Conservation (phyloP, 2,797 vertebrate genomes). For the Gambelia wislizenii region DNA sequence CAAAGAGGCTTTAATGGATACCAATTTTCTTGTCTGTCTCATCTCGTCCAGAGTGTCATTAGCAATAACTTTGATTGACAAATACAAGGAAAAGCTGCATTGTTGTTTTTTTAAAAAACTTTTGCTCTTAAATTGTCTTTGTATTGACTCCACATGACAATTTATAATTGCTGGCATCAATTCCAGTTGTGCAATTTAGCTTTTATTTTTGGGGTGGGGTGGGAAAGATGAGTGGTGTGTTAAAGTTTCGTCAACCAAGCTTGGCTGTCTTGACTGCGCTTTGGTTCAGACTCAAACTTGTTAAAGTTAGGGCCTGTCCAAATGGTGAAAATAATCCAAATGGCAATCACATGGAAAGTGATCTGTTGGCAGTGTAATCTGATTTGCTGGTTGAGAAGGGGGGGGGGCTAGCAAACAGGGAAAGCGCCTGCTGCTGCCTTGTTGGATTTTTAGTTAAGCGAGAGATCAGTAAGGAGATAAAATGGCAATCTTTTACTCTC, state of each 20-base stretch:
- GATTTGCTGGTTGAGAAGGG: too few relatives aligned
- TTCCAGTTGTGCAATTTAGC: background rate
- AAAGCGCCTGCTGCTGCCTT: too few relatives aligned
- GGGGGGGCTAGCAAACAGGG: too few relatives aligned
- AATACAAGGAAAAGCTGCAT: constrained; percentile 33
- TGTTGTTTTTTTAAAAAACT: constrained; percentile 33
- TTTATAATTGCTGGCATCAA: background rate
- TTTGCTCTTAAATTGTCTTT: constrained; percentile 39
- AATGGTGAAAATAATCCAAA: too few relatives aligned
- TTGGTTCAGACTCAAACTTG: background rate
- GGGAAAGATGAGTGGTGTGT: background rate
- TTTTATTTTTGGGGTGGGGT: background rate
- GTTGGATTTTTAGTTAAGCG: too few relatives aligned
- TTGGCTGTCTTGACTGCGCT: background rate
- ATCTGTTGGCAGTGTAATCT: too few relatives aligned
- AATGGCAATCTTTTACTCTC: too few relatives aligned
- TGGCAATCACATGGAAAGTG: too few relatives aligned
- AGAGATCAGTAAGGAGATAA: too few relatives aligned
- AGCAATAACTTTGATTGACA: constrained; percentile 47
- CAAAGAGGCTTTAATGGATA: constrained; percentile 34
- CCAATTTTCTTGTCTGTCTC: constrained; percentile 41
- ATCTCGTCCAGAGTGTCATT: constrained; percentile 28
- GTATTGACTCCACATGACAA: constrained; percentile 19
- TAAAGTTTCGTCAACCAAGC: rapidly evolving
- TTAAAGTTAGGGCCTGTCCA: background rate